phyloP scores from a whole-genome alignment of 2,888 invertebrate genomes.

The Penaeus monodon region DNA sequence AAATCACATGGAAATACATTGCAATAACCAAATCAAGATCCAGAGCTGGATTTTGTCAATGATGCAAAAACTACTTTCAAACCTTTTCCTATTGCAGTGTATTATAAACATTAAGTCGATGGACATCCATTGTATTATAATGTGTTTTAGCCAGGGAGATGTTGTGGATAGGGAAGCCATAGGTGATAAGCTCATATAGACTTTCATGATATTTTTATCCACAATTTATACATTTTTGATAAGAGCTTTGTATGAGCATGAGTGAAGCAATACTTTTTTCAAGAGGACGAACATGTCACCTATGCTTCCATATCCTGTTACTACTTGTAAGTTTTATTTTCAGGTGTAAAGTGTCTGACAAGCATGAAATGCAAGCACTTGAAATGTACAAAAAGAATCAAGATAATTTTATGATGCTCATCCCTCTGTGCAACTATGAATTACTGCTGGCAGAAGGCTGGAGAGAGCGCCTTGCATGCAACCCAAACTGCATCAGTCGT shows the following conservation, averaged over 20 bases:
- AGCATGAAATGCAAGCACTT: constrained; percentile 58
- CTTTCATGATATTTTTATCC: constrained; percentile 20
- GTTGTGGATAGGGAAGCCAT: constrained; percentile 38
- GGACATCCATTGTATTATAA: constrained; percentile 35
- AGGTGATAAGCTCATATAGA: constrained; percentile 27
- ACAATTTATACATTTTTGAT: constrained; percentile 9
- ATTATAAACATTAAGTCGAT: constrained; percentile 45
- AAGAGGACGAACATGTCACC: constrained; percentile 31
- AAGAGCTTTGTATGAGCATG: background rate
- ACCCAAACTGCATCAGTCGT: no score
- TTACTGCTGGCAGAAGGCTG: constrained; percentile 29
- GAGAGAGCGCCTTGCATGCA: constrained; percentile 34
- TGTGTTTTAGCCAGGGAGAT: constrained; percentile 35
- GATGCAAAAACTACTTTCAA: background rate
- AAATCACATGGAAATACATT: constrained; percentile 6
- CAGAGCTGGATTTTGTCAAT: background rate
- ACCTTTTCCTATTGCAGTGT: constrained; percentile 13
- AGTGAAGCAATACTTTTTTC: constrained; percentile 14
- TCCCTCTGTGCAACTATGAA: constrained; percentile 44
- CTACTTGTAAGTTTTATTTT: constrained; percentile 40
- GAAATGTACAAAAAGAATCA: constrained; percentile 59
- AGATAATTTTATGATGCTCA: constrained; percentile 55
- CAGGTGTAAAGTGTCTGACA: constrained; percentile 54
- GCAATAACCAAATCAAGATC: background rate
- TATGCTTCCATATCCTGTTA: constrained; percentile 48